Base-by-base conservation (phyloP, 1,140 invertebrate species). In the Drosophila nannoptera region DNA sequence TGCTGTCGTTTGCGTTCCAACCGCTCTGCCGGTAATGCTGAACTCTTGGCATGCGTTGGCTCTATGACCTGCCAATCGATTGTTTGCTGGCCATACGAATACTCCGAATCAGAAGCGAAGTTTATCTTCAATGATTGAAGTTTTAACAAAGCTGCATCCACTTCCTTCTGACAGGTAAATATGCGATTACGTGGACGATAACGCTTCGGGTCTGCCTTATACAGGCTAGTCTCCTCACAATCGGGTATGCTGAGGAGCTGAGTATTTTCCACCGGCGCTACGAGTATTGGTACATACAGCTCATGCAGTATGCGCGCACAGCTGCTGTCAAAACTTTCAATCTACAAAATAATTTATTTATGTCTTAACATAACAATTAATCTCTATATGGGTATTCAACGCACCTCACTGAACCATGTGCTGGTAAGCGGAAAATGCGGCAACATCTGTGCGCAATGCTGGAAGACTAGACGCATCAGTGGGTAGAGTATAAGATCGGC, bases 1-100 rank as follows among this genome's bases (percentile, higher is more conserved):
- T 99, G 97, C 71, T 97, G 93, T 48, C 94, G 94, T 91, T 99
- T 99, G 62, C 96, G 91, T 29, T 92, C 86, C 4, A 94, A 90
- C 48, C 97, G 92, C 12, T 92, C 91, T 73, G 91, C 89, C 8
- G 97, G 97, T 50, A 98, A 90, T 32, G 95, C 92, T 0, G 96
- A 96, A 75, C 94, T 94, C 54, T 87, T 76, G 4, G 77, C 87
- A 67, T 89, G 87, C 0, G 73, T 69, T 0, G 87, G 87, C 46
- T 89, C 87, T 22, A 89, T 88, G 7, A 48, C 40, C 29, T 87
- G 70, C 87, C 87, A 89, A 46, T 88, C 63, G 69, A 89, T 87
- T 5, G 56, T n/a, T n/a, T 66, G 49, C 9, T 87, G 38, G 0
- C 77, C 87, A 54, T 58, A 89, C 4, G 49, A 55, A 5, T 69